Evolutionary conservation across 2,113 vertebrate genomes (phyloP), one percentile per base, ranked within the genome.

Genomic region (Calonectris borealis): DNA sequence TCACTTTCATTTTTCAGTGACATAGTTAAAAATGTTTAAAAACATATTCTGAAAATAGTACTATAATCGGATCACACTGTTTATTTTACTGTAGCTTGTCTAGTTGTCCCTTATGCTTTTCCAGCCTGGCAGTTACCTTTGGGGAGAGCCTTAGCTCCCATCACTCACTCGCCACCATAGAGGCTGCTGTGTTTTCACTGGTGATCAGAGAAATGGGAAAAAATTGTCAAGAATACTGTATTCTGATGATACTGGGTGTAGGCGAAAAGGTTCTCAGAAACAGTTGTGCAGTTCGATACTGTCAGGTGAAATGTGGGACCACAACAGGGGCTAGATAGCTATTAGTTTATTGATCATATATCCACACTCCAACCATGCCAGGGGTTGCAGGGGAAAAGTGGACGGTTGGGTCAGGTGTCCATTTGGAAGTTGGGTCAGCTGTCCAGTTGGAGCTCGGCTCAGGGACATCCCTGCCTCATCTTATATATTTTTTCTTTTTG

Each of bases 31-130:
- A 73, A 60, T 29, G 18, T 71, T 85, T 40, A 64, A 78, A 79
- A 78, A 32, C 11, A 36, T 78, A 72, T 90, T 86, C 60, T 26
- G 38, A 61, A 86, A 90, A 82, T 24, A 70, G 48, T 25, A 66
- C 58, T 76, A 42, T 70, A 83, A 92, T 80, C 83, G 55, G 49
- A 92, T 62, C 24, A 42, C 16, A n/a, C 18, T 86, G 46, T 71
- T 94, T 88, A 66, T 94, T 90, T 89, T 71, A 24, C 52, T 60
- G 49, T 16, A 88, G 57, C 46, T 91, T 27, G 16, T 20, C 25
- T 88, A 44, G 48, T 42, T 73, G 36, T 80, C 40, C 58, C 42
- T 90, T 46, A n/a, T 10, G 24, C 6, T 78, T 77, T 90, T 36
- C 44, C 32, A 83, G 76, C 16, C 29, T 55, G 42, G 21, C 18